Percentiles rank a stretch among this genome's conserved stretches.
Conservation (phyloP, 1,140 invertebrate species). For the Babylonia areolata region DNA sequence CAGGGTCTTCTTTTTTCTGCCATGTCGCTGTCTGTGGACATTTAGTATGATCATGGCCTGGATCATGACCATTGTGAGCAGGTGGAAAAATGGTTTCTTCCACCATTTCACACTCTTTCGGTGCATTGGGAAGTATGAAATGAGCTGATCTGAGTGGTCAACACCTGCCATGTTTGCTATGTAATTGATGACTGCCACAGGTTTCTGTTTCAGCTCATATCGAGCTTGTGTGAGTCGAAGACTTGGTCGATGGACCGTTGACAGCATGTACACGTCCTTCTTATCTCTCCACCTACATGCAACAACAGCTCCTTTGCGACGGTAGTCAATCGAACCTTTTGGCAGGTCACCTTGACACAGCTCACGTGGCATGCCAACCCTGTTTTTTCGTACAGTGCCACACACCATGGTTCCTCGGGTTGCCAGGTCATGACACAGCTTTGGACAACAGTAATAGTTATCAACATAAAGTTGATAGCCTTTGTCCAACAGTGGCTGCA, state of each 20-base stretch:
- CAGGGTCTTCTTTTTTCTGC: not conserved
- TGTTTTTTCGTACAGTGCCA: conserved; percentile 36
- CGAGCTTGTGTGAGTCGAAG: not conserved
- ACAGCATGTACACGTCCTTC: not conserved
- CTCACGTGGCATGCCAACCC: conserved; percentile 12
- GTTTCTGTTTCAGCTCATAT: conserved; percentile 25
- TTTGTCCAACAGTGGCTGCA: not conserved
- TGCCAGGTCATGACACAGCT: not conserved
- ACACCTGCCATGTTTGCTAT: conserved; percentile 42
- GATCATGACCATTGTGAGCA: conserved; percentile 9
- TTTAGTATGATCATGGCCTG: conserved; percentile 10
- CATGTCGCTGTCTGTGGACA: not conserved
- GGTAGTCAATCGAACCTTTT: not conserved
- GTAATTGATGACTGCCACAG: conserved; percentile 32
- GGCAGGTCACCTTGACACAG: not conserved
- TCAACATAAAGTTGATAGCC: conserved; percentile 26
- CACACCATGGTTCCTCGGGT: not conserved
- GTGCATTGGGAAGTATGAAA: conserved; percentile 23
- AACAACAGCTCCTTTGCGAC: not conserved
- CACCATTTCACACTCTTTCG: conserved; percentile 31
- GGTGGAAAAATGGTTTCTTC: conserved; percentile 26
- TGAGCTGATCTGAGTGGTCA: conserved; percentile 47
- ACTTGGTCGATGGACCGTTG: conserved; percentile 2
- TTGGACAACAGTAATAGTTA: conserved; percentile 30
- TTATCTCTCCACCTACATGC: conserved; percentile 32